Evolutionary conservation across 2,888 invertebrate genomes (phyloP), one percentile per base, ranked within the genome.

Genomic region (Coleophora deauratella): DNA sequence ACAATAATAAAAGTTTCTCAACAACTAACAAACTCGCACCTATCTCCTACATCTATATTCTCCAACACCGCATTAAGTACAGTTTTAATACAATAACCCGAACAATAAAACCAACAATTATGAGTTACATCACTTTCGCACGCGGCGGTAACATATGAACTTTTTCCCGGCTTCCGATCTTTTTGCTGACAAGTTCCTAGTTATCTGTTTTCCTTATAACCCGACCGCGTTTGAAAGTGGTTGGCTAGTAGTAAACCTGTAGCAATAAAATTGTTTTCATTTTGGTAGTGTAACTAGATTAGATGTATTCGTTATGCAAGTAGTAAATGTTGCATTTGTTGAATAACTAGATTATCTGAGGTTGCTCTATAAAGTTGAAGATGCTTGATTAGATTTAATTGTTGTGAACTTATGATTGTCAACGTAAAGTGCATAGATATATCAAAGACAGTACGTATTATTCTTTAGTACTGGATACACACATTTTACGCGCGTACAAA

Each of bases 131-230:
- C 14, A 36, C 30, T 12, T 37, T 42, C 37, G 15, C 42, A 42
- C 45, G 46, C 45, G 49, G 52, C 35, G 37, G 28, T 33, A 49
- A 49, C 59, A 55, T 56, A 12, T 14, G 13, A 35, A 35, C 35
- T 42, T 42, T 42, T 39, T 40, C 6, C 37, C 44, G 12, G 36
- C 51, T 54, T 54, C 52, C 55, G 51, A 57, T 47, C 52, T 56
- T 53, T 57, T 58, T 15, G 43, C 46, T 40, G 45, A 44, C 43
- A 48, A 35, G 49, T 50, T 53, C 49, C 45, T 38, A 15, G 31
- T 28, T 46, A 49, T 47, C 54, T 21, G 21, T 21, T 21, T 58
- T 47, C 53, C 57, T 49, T 47, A 39, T 52, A 48, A 51, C 38
- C 31, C 38, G 14, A 33, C 36, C 14, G 27, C 9, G 27, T 28